Base-by-base conservation (phyloP, 2,113 vertebrate species). In the Herpetotheres cachinnans region DNA sequence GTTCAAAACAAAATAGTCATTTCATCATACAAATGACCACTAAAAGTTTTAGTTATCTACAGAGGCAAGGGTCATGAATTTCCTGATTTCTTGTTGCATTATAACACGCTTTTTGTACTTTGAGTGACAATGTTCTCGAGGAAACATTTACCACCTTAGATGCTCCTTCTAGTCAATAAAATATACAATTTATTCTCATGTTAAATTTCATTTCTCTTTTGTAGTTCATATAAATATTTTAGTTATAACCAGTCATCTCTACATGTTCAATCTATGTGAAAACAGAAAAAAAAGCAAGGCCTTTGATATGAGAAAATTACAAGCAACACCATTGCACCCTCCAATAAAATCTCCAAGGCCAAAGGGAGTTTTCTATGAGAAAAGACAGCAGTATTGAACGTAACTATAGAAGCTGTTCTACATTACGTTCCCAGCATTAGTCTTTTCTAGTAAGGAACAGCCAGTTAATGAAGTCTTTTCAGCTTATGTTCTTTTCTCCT, bases 101-200 rank as follows among this genome's bases (percentile, higher is more conserved):
- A n/a, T 19, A 49, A 42, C 55, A 62, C 3, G 11, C 11, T 40
- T 72, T 52, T 74, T 79, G 14, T 49, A 79, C 38, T 92, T 88
- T 22, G 71, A 13, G 14, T 50, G 78, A 59, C 70, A 86, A 55
- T 13, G 17, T 42, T 69, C 74, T 24, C 14, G 42, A 59, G 26
- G 29, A 16, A 84, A 50, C 19, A 50, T 62, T 84, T 69, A 8
- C 40, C 59, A 20, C 24, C 40, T 86, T 65, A 30, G 1, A 7
- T n/a, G 21, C 8, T 88, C 72, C 73, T 96, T 96, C 90, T 87
- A 93, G 34, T 91, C 82, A 92, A 54, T 78, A 82, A 77, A 93
- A 81, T 72, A 94, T 5, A 84, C 3, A 52, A 24, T 69, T 54
- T 82, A 58, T 90, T 95, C 66, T 65, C 2, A 1, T 77, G 8